Evolutionary conservation across 2,888 invertebrate species (phyloP).

Genomic region (Shargacucullia verbasci): DNA sequence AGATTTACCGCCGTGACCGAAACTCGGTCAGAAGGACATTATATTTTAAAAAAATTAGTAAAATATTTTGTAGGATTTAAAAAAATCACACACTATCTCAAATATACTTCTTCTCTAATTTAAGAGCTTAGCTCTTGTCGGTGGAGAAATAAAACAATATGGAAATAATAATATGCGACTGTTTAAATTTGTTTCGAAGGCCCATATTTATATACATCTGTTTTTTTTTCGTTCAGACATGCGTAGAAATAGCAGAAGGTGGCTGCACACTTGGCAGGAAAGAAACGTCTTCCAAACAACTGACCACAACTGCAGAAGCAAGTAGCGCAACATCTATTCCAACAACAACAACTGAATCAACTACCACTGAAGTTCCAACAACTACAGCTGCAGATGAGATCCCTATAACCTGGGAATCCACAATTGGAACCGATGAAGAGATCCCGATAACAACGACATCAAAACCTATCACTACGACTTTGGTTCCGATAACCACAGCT

Average conservation of each 20-base stretch:
- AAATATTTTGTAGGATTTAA: too few species aligned
- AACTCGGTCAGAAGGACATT: too few species aligned
- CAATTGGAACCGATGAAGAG: neutral
- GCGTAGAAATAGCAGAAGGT: conserved; percentile 22
- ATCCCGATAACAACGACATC: neutral
- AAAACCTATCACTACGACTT: neutral
- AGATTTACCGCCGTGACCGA: too few species aligned
- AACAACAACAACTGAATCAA: neutral
- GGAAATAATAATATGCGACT: too few species aligned
- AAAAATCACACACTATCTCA: too few species aligned
- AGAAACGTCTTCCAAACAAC: too few species aligned
- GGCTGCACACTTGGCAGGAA: conserved; percentile 5
- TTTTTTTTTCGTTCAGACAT: conserved; percentile 11
- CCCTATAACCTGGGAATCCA: neutral
- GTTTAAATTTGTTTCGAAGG: too few species aligned
- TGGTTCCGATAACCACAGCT: neutral
- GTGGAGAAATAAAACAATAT: too few species aligned
- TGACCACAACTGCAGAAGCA: neutral
- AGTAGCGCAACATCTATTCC: neutral
- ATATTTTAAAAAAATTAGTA: too few species aligned
- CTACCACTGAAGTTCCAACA: neutral
- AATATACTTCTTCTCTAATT: too few species aligned
- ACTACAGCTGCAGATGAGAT: neutral
- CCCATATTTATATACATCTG: too few species aligned
- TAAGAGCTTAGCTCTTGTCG: too few species aligned